Evolutionary conservation across 2,888 invertebrate genomes (phyloP).

Genomic region (Stictocephala bisonia): DNA sequence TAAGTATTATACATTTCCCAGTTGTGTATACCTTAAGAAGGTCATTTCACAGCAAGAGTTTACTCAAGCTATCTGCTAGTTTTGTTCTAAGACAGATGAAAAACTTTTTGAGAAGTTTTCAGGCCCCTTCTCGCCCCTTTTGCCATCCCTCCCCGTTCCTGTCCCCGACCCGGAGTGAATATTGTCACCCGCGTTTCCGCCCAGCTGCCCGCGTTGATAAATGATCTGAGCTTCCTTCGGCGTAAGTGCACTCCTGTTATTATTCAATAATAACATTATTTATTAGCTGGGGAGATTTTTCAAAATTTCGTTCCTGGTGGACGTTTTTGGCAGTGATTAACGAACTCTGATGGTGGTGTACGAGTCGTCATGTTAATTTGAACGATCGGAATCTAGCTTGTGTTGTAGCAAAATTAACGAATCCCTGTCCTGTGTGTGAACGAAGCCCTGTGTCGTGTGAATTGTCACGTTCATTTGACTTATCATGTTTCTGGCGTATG

Average conservation of each 20-base stretch:
- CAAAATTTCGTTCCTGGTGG: conserved; percentile 25
- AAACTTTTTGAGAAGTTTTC: conserved; percentile 26
- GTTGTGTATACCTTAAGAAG: no score
- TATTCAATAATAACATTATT: conserved; percentile 41
- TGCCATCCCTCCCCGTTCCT: conserved; percentile 9
- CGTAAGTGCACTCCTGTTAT: conserved; percentile 28
- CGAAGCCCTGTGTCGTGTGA: no score
- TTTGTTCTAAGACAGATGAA: conserved; percentile 19
- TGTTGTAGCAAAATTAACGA: no score
- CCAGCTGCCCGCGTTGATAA: conserved; percentile 32
- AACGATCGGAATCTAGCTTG: no score
- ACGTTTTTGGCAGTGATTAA: conserved; percentile 10
- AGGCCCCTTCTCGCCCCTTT: background rate
- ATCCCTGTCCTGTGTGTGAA: no score
- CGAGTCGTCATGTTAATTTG: no score
- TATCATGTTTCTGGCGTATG: no score
- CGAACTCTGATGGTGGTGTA: no score
- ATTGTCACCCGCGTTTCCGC: conserved; percentile 38
- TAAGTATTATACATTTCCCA: no score
- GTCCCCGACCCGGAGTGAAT: conserved; percentile 3
- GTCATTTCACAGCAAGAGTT: no score
- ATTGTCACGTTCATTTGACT: no score
- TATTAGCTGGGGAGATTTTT: conserved; percentile 34
- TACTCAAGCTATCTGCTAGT: no score
- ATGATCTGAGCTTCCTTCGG: conserved; percentile 12